Conservation (phyloP, 2,888 invertebrate species). For the Macroteleia sp. region DNA sequence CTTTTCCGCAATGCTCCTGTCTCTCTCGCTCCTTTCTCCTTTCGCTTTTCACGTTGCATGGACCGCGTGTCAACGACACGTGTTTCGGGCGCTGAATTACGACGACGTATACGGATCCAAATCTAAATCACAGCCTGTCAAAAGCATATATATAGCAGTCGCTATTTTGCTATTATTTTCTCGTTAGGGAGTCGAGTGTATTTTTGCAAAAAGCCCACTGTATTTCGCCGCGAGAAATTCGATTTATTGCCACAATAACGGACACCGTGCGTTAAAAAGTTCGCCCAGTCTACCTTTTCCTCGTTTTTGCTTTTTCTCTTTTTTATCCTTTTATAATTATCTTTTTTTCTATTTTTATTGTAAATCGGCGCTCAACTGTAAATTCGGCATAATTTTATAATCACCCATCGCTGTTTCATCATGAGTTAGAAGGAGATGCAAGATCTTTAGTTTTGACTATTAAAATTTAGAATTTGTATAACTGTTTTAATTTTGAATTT, state of each 20-base stretch:
- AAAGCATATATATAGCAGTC: slow-evolving; percentile 55
- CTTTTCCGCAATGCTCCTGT: too few relatives aligned
- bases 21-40: slow-evolving; percentile 30
- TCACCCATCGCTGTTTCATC: too few relatives aligned
- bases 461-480: too few relatives aligned
- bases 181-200: slow-evolving; percentile 62
- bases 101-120: slow-evolving; percentile 61
- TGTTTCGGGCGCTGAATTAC: slow-evolving; percentile 61
- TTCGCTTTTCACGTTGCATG: slow-evolving; percentile 48
- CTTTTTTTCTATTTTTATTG: too few relatives aligned
- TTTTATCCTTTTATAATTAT: too few relatives aligned
- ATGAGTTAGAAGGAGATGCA: too few relatives aligned
- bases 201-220: slow-evolving; percentile 62
- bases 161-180: slow-evolving; percentile 64
- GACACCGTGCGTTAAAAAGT: slow-evolving; percentile 56
- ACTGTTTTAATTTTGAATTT: too few relatives aligned
- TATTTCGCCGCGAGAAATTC: slow-evolving; percentile 61
- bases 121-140: slow-evolving; percentile 70
- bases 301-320: too few relatives aligned
- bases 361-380: too few relatives aligned
- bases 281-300: slow-evolving; percentile 27
- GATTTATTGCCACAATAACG: slow-evolving; percentile 63
- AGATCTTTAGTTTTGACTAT: too few relatives aligned
- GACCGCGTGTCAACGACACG: slow-evolving; percentile 68
- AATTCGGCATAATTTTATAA: too few relatives aligned